A percentile compares a stretch with the other conserved stretches of the same genome.
These are phyloP conservation scores for Icerya purchasi DNA, from an alignment of 2,888 invertebrate species.

Conservation along the genomic window DNA sequence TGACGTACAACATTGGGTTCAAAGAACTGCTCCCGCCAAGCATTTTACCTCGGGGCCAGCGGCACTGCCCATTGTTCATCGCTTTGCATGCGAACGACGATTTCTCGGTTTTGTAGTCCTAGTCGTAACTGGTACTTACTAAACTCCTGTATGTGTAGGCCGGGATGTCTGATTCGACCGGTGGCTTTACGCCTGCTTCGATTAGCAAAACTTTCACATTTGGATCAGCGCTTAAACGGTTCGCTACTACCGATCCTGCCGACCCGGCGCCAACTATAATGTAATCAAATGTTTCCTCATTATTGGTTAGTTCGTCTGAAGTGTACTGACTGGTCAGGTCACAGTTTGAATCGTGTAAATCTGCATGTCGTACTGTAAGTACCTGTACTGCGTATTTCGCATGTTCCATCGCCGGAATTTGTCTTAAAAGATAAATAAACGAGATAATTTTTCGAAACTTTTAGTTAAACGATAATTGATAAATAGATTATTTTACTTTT, in stretches of 20 bases:
- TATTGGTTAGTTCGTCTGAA: too few relatives aligned
- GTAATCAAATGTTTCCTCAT: slow-evolving; percentile 13
- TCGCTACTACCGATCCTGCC: slow-evolving; percentile 4
- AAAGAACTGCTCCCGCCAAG: slow-evolving; percentile 73
- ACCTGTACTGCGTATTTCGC: too few relatives aligned
- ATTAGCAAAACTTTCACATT: slow-evolving; percentile 14
- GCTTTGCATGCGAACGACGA: slow-evolving; percentile 41
- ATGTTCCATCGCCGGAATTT: too few relatives aligned
- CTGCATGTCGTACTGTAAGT: too few relatives aligned
- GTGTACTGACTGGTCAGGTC: too few relatives aligned
- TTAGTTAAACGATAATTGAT: too few relatives aligned
- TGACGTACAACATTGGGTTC: slow-evolving; percentile 76
- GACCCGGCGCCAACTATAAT: slow-evolving; percentile 11
- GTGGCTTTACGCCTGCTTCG: slow-evolving; percentile 14
- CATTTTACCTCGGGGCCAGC: slow-evolving; percentile 81
- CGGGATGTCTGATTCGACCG: slow-evolving; percentile 10
- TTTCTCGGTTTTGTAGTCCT: slow-evolving; percentile 12
- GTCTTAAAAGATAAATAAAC: too few relatives aligned
- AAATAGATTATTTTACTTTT: too few relatives aligned
- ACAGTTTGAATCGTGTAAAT: too few relatives aligned
- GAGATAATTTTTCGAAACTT: too few relatives aligned
- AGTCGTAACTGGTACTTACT: slow-evolving; percentile 39
- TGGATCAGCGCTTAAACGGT: slow-evolving; percentile 13
- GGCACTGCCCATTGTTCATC: slow-evolving; percentile 66
- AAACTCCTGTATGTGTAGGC: slow-evolving; percentile 31